These are phyloP conservation scores for Bradypus variegatus DNA, from an alignment of 2,797 vertebrate species.

Conservation along the genomic window DNA sequence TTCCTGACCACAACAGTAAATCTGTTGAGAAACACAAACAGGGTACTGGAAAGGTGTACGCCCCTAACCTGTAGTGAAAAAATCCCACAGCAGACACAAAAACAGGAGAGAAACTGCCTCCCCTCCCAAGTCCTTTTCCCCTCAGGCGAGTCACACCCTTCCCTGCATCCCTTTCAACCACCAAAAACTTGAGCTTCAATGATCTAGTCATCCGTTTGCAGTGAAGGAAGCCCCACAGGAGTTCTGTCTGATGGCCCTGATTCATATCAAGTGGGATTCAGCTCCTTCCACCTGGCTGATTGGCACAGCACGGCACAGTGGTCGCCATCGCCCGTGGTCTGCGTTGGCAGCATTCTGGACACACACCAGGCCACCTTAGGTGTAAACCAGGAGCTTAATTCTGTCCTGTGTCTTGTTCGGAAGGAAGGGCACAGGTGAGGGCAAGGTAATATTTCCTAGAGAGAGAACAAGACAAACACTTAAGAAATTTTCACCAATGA, in stretches of 20 bases:
- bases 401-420: neutral
- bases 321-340: neutral
- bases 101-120: neutral
- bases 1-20: neutral
- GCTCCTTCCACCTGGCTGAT: neutral
- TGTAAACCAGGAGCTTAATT: neutral
- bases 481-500: neutral
- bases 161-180: neutral
- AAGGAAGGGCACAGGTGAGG: neutral
- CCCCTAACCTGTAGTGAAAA: neutral
- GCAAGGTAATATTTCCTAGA: neutral
- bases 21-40: conserved; percentile 27
- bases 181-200: conserved; percentile 6
- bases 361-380: neutral
- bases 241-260: neutral
- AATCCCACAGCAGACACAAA: neutral
- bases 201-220: neutral
- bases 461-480: neutral
- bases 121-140: neutral
- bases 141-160: neutral
- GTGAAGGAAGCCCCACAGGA: neutral
- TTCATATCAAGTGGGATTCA: neutral
- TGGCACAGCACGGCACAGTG: neutral
- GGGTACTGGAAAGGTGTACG: neutral
- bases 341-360: neutral